phyloP scores from a whole-genome alignment of 2,797 vertebrate genomes.

The Clarias laeviceps region DNA sequence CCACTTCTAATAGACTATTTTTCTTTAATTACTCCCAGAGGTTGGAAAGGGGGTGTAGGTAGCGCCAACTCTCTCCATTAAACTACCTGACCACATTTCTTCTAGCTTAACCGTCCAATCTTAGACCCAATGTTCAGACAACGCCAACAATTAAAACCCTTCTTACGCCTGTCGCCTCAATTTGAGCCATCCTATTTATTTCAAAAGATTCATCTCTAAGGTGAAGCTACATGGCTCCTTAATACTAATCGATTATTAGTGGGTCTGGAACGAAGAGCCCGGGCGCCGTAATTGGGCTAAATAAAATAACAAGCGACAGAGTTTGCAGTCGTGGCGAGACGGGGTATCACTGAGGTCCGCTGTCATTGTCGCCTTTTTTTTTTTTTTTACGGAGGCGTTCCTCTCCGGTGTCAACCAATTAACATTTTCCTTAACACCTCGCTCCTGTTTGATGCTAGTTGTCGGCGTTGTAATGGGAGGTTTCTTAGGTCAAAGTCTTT shows the following conservation, averaged over 20 bases:
- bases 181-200: slow-evolving; percentile 48
- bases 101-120: slow-evolving; percentile 68
- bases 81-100: slow-evolving; percentile 44
- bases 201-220: slow-evolving; percentile 48
- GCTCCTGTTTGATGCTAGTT: slow-evolving; percentile 54
- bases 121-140: slow-evolving; percentile 58
- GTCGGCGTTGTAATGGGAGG: slow-evolving; percentile 59
- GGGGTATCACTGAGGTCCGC: slow-evolving; percentile 47
- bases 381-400: slow-evolving; percentile 38
- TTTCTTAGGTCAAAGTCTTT: slow-evolving; percentile 65
- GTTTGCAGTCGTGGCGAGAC: slow-evolving; percentile 38
- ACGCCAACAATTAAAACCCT: slow-evolving; percentile 54
- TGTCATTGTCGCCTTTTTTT: slow-evolving; percentile 16
- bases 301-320: slow-evolving; percentile 58
- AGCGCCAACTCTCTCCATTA: slow-evolving; percentile 44
- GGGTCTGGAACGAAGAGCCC: slow-evolving; percentile 32
- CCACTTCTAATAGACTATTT: slow-evolving; percentile 54
- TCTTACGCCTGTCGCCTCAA: slow-evolving; percentile 49
- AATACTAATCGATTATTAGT: slow-evolving; percentile 52
- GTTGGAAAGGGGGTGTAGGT: slow-evolving; percentile 51
- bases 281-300: slow-evolving; percentile 56
- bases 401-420: slow-evolving; percentile 65
- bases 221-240: slow-evolving; percentile 58
- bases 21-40: slow-evolving; percentile 73
- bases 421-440: slow-evolving; percentile 59